These are phyloP conservation scores for Leucoma salicis DNA, from an alignment of 2,888 invertebrate genomes.

Conservation along the genomic window DNA sequence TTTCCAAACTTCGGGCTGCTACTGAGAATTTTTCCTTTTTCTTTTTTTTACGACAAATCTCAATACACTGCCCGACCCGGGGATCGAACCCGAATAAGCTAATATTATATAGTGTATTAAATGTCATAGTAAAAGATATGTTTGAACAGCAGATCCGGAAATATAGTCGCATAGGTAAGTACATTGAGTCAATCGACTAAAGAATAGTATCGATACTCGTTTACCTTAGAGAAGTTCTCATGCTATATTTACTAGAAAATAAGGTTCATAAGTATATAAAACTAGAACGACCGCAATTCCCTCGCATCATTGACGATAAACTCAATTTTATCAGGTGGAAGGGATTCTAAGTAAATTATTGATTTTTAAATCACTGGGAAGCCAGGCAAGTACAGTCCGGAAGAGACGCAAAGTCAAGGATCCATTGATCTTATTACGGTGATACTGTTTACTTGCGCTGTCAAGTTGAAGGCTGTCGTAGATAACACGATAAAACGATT, in stretches of 20 bases:
- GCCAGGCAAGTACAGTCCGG: constrained; percentile 51
- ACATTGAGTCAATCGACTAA: too few species aligned
- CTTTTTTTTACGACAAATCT: too few species aligned
- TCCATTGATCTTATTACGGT: constrained; percentile 62
- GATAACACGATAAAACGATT: constrained; percentile 7
- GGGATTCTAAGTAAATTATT: constrained; percentile 34
- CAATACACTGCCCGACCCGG: too few species aligned
- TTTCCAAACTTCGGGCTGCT: too few species aligned
- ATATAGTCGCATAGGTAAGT: too few species aligned
- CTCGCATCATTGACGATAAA: constrained; percentile 18
- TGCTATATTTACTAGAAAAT: constrained; percentile 8
- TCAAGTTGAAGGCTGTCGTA: constrained; percentile 63
- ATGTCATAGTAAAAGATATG: too few species aligned
- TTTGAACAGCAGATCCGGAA: too few species aligned
- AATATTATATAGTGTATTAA: too few species aligned
- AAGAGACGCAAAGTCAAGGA: constrained; percentile 66
- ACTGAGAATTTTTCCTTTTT: too few species aligned
- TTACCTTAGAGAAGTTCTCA: too few species aligned
- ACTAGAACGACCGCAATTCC: constrained; percentile 14
- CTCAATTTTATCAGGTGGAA: constrained; percentile 13
- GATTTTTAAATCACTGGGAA: constrained; percentile 57
- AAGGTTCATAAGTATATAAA: constrained; percentile 9
- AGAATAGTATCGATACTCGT: too few species aligned
- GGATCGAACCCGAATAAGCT: too few species aligned
- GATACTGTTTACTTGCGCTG: constrained; percentile 35